phyloP scores from a whole-genome alignment of 2,797 vertebrate genomes.

The Falco novaeseelandiae region DNA sequence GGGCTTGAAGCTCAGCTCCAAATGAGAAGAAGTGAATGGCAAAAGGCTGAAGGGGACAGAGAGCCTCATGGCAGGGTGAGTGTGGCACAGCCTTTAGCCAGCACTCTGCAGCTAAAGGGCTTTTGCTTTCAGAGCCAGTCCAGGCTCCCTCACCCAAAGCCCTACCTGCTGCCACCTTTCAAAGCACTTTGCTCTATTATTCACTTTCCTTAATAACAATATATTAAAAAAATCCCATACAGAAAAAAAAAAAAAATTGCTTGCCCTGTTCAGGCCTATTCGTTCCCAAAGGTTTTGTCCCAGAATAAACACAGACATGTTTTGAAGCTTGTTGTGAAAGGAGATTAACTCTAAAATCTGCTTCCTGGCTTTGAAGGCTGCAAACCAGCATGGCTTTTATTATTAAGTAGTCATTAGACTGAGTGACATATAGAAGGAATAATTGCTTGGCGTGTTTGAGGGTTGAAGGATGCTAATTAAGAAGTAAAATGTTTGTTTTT shows the following conservation, averaged over 20 bases:
- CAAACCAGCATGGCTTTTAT: constrained; percentile 10
- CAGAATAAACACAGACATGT: constrained; percentile 52
- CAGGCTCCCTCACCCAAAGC: neutral
- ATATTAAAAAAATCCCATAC: neutral
- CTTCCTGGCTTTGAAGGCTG: constrained; percentile 47
- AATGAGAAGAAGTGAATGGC: fast-evolving
- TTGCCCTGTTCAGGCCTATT: neutral
- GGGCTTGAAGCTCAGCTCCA: neutral
- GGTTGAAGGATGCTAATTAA: constrained; percentile 26
- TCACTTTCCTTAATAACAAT: neutral
- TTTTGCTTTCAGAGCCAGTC: neutral
- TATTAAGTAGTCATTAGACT: neutral
- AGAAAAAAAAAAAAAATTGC: neutral
- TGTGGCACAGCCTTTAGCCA: neutral
- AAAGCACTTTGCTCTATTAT: neutral
- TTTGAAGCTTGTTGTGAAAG: constrained; percentile 40
- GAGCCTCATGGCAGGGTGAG: neutral
- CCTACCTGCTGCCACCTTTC: neutral
- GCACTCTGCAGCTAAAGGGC: neutral
- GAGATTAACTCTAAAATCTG: constrained; percentile 49
- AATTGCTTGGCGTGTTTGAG: neutral
- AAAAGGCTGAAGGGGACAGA: neutral
- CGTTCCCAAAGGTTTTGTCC: neutral
- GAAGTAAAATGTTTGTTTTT: constrained; percentile 55
- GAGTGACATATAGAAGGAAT: constrained; percentile 17